Base-by-base conservation (phyloP, 2,797 vertebrate genomes). In the Fratercula arctica region DNA sequence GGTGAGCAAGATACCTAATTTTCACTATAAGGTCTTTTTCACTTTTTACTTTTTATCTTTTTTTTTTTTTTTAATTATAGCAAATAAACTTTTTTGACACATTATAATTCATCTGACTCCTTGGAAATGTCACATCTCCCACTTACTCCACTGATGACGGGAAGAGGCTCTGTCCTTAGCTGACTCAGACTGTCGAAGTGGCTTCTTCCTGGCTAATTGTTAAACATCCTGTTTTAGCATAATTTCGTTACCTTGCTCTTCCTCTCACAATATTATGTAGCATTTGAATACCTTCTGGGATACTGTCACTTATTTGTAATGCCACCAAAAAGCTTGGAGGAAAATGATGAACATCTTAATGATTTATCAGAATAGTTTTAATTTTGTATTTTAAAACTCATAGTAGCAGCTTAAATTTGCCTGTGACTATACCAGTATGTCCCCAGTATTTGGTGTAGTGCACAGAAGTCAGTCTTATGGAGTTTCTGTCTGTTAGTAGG, bases 381-480 rank as follows among this genome's bases (percentile, higher is more conserved):
- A 37, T 61, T n/a, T 72, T 13, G 1, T 35, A 19, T 37, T 79
- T 72, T 41, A 46, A 94, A 95, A 82, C 39, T 33, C n/a, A 45
- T 14, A 80, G 11, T 29, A 89, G 11, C 10, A 29, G 9, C 18
- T 73, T 56, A 45, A 60, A 61, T 76, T 75, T 89, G 12, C 46
- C 35, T 46, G 10, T 73, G 41, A 85, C 37, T 46, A 51, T 51
- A 26, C 23, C 24, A 51, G 13, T 51, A 35, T 0, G 0, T 25
- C 25, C 33, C 6, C 33, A 35, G 6, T 59, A 82, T 73, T 82
- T 79, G 13, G 26, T 69, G 33, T 31, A 69, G 6, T 13, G 9
- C 25, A 85, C 10, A 83, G 63, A 72, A 81, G 17, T 19, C 17
- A 23, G 7, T 46, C 24, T 43, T 75, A 50, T 0, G 6, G n/a